Percentiles rank a stretch among this genome's conserved stretches.
These are phyloP conservation scores for Hypocryptadius cinnamomeus DNA, from an alignment of 2,113 vertebrate species.

Conservation along the genomic window DNA sequence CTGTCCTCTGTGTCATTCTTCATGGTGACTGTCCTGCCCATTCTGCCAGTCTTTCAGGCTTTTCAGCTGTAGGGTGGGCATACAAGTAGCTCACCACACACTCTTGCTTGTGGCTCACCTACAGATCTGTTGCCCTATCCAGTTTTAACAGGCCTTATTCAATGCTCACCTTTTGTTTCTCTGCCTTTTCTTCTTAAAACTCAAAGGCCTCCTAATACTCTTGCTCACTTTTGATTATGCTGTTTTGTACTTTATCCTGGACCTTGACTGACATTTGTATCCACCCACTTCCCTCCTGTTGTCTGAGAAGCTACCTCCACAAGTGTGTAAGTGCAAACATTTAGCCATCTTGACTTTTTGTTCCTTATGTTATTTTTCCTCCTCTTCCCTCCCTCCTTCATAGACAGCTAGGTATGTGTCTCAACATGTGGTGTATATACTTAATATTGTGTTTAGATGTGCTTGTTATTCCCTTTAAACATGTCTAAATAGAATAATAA, in stretches of 20 bases:
- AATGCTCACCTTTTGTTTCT: background rate
- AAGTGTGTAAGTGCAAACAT: background rate
- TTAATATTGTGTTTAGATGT: background rate
- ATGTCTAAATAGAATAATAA: background rate
- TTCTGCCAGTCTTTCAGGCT: background rate
- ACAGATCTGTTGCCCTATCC: background rate
- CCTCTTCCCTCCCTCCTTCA: background rate
- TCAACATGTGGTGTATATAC: background rate
- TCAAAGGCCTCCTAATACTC: background rate
- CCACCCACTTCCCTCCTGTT: background rate
- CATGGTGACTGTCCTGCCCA: background rate
- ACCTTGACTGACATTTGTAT: background rate
- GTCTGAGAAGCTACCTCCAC: background rate
- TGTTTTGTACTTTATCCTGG: background rate
- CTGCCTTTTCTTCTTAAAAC: background rate
- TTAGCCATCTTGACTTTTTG: background rate
- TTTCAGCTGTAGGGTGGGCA: background rate
- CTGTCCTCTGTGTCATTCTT: background rate
- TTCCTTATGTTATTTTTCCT: background rate
- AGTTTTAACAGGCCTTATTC: background rate
- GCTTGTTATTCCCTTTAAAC: background rate
- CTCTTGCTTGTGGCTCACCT: background rate
- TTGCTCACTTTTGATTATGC: background rate
- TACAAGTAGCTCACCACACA: background rate
- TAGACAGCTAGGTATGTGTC: background rate